Conservation (phyloP, 2,888 invertebrate species). For the Chorisops tibialis region DNA sequence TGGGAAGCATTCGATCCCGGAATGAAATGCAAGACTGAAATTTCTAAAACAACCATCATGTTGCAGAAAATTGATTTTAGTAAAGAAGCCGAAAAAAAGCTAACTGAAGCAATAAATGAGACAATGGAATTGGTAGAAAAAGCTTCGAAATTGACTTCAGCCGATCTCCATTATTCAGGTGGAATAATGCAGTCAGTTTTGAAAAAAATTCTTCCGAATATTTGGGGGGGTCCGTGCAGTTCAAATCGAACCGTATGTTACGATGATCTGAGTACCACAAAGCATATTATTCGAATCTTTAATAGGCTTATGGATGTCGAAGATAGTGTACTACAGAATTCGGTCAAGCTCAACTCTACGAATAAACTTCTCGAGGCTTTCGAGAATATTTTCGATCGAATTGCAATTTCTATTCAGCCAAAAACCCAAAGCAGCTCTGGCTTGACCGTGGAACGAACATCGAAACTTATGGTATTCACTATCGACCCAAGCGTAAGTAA, state of each 20-base stretch:
- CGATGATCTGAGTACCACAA: slow-evolving; percentile 1
- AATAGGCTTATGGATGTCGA: slow-evolving; percentile 57
- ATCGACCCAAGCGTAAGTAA: slow-evolving; percentile 44
- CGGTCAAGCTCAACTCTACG: slow-evolving; percentile 59
- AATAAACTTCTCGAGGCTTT: slow-evolving; percentile 61
- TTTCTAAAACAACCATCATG: slow-evolving; percentile 53
- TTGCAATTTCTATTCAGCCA: not conserved
- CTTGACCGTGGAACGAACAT: slow-evolving; percentile 41
- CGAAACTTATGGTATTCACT: slow-evolving; percentile 43
- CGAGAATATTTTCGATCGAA: slow-evolving; percentile 41
- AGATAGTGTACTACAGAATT: slow-evolving; percentile 38
- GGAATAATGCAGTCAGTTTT: slow-evolving; percentile 43
- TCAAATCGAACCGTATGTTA: no score
- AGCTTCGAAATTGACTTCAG: slow-evolving; percentile 53
- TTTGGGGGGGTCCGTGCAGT: not conserved
- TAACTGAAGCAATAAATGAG: slow-evolving; percentile 37
- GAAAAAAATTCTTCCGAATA: slow-evolving; percentile 45
- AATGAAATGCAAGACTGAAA: slow-evolving; percentile 40
- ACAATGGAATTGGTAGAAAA: slow-evolving; percentile 38
- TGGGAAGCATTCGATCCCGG: slow-evolving; percentile 51
- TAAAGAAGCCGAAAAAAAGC: slow-evolving; percentile 34
- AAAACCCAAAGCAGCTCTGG: slow-evolving; percentile 34
- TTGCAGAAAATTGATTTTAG: slow-evolving; percentile 39
- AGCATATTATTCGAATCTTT: slow-evolving; percentile 43
- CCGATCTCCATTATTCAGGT: slow-evolving; percentile 58